Base-by-base conservation (phyloP, 2,113 vertebrate species). In the Odocoileus virginianus region DNA sequence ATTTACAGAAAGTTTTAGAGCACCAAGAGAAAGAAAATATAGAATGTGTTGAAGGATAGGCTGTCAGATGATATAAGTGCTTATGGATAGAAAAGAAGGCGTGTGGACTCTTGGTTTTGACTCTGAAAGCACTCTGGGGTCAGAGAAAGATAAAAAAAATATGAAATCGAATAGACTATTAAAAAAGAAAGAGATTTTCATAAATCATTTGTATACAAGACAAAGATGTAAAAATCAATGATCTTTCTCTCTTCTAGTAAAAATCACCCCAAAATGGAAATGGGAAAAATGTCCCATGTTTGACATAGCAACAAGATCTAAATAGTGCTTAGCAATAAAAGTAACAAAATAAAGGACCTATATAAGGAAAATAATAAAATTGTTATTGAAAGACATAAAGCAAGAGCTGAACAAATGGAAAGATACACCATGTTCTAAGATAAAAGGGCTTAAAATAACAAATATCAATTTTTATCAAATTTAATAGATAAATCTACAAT, bases 321-420 rank as follows among this genome's bases (percentile, higher is more conserved):
- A 86, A 94, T 74, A 92, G 79, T 92, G 61, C 36, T 55, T 82
- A 76, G 33, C 23, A 60, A 84, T 82, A 85, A 81, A 88, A 15
- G 76, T 90, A 95, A 76, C 12, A 89, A 88, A 82, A 43, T 57
- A 82, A 5, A 90, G 5, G n/a, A 58, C 12, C 25, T 36, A 19
- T 30, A 83, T 87, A 93, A 96, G 91, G 93, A 93, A 89, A 96
- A 89, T 16, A 5, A 50, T 96, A 87, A 95, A 93, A 78, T 45
- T 85, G 19, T 85, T 93, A 81, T 30, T 55, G 94, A 95, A 94
- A 81, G 50, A 58, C 30, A 64, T 40, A 83, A 96, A 95, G 15
- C 13, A 89, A 95, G 21, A 86, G 8, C 15, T 67, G 58, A 89
- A 30, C 17, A 96, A 94, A 87, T 71, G 43, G 54, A 60, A 64